Base-by-base conservation (phyloP, 1,140 invertebrate species). In the Hyles vespertilio region DNA sequence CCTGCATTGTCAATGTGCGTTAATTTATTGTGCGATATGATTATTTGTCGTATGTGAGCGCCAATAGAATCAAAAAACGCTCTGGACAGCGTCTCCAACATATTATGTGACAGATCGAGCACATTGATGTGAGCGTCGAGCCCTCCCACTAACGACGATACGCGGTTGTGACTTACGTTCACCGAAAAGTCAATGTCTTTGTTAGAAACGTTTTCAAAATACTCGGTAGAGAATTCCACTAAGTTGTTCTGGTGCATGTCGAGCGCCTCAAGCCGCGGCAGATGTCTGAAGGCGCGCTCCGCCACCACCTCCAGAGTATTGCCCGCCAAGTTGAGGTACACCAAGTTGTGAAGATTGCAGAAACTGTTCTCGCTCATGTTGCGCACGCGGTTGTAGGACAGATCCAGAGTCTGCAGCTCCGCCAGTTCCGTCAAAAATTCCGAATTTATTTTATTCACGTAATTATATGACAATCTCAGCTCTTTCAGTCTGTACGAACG, bases 391-490 rank as follows among this genome's bases (percentile, higher is more conserved):
- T 96, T 96, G 10, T 92, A 92, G 45, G 92, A 92, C n/a, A 95
- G 75, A 53, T 93, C 91, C 6, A 95, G 79, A 9, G 91, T 93
- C 72, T 94, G 92, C 52, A 96, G 70, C 56, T 91, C 91, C 4
- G 80, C 70, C 46, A 95, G 76, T 46, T 84, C 82, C 50, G 81
- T 71, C 66, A 95, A 94, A 36, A 93, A 93, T 12, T 92, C 88
- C 3, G 89, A 69, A 47, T 92, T 88, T 3, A 95, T 75, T 7
- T 71, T 79, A 49, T 89, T 89, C 48, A 95, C 71, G 34, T 92
- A 90, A 84, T 96, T 96, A 71, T 95, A 92, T 4, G 94, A 93
- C 11, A 96, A 82, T 65, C 94, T 91, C 3, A 97, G 90, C 63
- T 97, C 95, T 40, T 91, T 92, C 33, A 97, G 84, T 74, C 94